Conservation (phyloP, 2,113 vertebrate species). For the Falco punctatus region DNA sequence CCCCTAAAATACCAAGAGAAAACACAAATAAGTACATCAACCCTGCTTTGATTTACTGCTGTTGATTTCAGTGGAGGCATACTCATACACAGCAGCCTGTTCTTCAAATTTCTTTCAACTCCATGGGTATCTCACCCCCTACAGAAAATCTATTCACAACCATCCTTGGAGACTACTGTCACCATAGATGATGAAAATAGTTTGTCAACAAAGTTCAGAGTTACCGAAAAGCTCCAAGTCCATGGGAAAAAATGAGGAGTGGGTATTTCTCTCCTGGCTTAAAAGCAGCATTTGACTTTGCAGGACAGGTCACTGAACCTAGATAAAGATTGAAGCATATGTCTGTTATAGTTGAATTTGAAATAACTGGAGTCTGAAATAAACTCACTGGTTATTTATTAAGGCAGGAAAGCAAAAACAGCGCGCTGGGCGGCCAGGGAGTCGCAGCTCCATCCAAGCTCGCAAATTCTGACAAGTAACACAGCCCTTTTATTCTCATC, state of each 20-base stretch:
- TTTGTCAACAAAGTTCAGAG: neutral
- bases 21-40: neutral
- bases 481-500: no score
- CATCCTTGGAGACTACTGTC: neutral
- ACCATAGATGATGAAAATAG: neutral
- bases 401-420: no score
- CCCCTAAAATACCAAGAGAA: neutral
- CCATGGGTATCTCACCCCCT: neutral
- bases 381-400: no score
- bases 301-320: conserved; percentile 89
- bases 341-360: no score
- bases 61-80: neutral
- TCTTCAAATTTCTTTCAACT: neutral
- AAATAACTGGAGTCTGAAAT: no score
- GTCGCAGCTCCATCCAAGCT: no score
- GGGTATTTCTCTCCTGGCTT: conserved; percentile 87
- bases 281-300: conserved; percentile 85
- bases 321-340: neutral
- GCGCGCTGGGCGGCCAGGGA: no score
- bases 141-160: neutral
- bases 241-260: conserved; percentile 92
- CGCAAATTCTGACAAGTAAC: no score
- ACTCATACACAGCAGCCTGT: neutral
- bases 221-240: conserved; percentile 96
- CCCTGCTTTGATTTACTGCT: neutral